Evolutionary conservation across 2,888 invertebrate species (phyloP), one percentile per base, ranked within the genome.

Genomic region (Gymnoscelis rufifasciata): DNA sequence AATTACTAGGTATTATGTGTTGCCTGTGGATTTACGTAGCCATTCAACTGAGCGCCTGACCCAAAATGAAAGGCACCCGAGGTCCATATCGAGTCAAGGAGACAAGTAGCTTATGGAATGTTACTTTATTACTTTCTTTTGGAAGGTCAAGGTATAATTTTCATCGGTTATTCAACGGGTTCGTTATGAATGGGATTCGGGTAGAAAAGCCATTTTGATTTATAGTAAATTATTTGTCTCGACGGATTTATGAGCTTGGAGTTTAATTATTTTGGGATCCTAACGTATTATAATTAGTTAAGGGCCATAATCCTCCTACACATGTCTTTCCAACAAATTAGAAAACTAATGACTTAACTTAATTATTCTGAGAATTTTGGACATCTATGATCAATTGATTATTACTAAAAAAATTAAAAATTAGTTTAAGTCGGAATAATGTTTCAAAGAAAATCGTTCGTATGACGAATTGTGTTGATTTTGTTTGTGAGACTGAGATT

Each of bases 21-120:
- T 69, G 64, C 65, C 59, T 52, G 51, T 62, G 59, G 53, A 65
- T 66, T 56, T 66, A 67, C 69, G 56, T 57, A 62, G 57, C 61
- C 54, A 62, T 69, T 68, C 62, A 58, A 62, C 56, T 63, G 54
- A 58, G 57, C 57, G 61, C 59, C 59, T 59, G 59, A 64, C 63
- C 60, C 52, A 56, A 52, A 55, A 52, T 55, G 55, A 51, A 55
- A 56, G 41, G 47, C 43, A 43, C 53, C 53, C 50, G 49, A 43
- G 47, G 48, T 47, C 50, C 45, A 45, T 43, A 38, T 43, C 15
- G 42, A 50, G 45, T 41, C 35, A 46, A 37, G 50, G 42, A 43
- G 51, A 43, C 52, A 40, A 15, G 41, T 35, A 27, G 31, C 11
- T 31, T 23, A 38, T 43, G 50, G 42, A 46, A 45, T 50, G 50